phyloP scores from a whole-genome alignment of 1,140 invertebrate genomes.

The Drosophila nikananu region DNA sequence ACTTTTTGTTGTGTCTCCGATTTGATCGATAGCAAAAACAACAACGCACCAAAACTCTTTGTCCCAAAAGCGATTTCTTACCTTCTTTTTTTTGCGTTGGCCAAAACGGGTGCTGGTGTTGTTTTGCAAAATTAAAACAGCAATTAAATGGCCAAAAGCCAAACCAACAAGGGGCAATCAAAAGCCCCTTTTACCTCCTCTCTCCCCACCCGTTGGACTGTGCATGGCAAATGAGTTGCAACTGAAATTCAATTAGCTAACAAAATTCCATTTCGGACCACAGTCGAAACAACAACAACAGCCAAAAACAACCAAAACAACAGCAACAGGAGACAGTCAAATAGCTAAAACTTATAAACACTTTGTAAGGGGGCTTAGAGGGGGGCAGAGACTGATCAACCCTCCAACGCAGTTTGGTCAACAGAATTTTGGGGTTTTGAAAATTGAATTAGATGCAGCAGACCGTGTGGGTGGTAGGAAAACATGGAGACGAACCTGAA shows the following conservation, averaged over 20 bases:
- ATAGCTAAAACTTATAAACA: conserved; percentile 79
- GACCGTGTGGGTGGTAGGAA: conserved; percentile 61
- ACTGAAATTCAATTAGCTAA: conserved; percentile 84
- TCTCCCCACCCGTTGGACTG: conserved; percentile 18
- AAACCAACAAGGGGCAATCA: conserved; percentile 51
- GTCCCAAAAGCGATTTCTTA: conserved; percentile 41
- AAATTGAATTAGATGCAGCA: conserved; percentile 84
- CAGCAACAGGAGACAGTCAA: conserved; percentile 43
- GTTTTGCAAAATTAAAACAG: conserved; percentile 75
- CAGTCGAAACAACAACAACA: conserved; percentile 48
- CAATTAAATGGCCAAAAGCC: conserved; percentile 82
- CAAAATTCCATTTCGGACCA: conserved; percentile 80
- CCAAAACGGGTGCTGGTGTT: conserved; percentile 41
- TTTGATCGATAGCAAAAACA: conserved; percentile 50
- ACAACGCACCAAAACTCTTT: conserved; percentile 44
- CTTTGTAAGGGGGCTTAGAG: conserved; percentile 36
- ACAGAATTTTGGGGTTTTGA: conserved; percentile 82
- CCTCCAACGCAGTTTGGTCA: conserved; percentile 79
- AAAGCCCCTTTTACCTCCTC: conserved; percentile 1
- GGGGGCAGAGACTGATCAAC: conserved; percentile 30
- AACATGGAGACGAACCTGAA: conserved; percentile 35
- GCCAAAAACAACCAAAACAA: neutral
- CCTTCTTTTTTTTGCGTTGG: conserved; percentile 41
- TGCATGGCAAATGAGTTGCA: conserved; percentile 83
- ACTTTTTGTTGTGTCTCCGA: conserved; percentile 33